A percentile compares a stretch with the other conserved stretches of the same genome.
Conservation (phyloP, 2,888 invertebrate genomes). For the Mycalesis mineus region DNA sequence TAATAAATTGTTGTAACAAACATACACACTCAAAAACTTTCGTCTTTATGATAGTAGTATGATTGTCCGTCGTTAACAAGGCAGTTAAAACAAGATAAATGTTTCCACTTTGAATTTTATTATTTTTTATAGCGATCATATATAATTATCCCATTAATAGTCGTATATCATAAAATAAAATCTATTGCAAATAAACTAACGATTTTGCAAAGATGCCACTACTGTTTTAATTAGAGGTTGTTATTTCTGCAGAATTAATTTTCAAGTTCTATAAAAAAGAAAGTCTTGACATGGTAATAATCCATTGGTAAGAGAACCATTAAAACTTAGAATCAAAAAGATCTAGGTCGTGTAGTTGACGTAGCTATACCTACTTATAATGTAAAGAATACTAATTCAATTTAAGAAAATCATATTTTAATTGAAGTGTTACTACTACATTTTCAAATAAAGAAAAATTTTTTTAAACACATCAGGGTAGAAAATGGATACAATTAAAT, state of each 20-base stretch:
- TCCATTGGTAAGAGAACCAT: not conserved
- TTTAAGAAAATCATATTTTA: no score
- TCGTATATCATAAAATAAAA: not conserved
- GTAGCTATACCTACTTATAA: not conserved
- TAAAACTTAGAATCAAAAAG: not conserved
- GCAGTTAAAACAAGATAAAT: no score
- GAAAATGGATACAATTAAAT: no score
- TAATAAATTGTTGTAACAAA: no score
- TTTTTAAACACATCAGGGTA: no score
- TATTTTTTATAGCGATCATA: not conserved
- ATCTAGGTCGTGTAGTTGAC: not conserved
- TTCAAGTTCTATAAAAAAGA: not conserved
- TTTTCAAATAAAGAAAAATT: no score
- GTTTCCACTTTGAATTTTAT: no score
- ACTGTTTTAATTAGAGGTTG: not conserved
- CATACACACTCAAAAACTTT: no score
- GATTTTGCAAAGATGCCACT: not conserved
- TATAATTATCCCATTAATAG: not conserved
- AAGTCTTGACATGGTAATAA: not conserved
- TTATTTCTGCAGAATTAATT: not conserved
- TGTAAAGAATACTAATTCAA: no score
- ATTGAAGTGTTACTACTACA: no score
- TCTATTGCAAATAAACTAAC: not conserved
- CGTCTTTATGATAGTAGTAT: no score
- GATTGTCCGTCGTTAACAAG: no score